Conservation (phyloP, 2,113 vertebrate genomes). For the Muntiacus muntjak region DNA sequence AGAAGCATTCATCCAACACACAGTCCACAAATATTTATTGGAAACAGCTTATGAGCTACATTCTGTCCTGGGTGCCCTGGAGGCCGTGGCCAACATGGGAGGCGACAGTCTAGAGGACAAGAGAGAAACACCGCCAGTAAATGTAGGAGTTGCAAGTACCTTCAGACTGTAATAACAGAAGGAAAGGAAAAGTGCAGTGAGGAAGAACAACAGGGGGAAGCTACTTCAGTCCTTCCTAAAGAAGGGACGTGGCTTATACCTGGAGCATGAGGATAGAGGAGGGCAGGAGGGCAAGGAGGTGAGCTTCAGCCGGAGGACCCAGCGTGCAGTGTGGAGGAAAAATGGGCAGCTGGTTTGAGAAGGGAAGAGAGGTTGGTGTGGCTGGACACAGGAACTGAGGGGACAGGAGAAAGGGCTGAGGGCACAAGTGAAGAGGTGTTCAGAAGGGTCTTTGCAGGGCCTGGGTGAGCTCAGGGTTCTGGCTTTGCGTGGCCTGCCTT, state of each 20-base stretch:
- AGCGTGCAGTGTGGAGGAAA: rapidly evolving
- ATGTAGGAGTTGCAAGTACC: neutral
- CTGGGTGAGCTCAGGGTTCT: neutral
- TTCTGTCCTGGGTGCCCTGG: neutral
- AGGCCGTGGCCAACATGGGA: neutral
- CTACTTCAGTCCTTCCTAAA: neutral
- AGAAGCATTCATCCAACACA: neutral
- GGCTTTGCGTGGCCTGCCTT: neutral
- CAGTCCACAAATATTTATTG: neutral
- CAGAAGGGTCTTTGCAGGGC: neutral
- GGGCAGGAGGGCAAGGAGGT: rapidly evolving
- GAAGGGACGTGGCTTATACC: neutral
- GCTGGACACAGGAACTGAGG: neutral
- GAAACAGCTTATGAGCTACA: neutral
- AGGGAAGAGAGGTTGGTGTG: neutral
- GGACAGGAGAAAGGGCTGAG: neutral
- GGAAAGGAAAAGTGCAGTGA: neutral
- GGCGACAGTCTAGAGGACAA: neutral
- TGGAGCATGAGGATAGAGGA: neutral
- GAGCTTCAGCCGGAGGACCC: neutral
- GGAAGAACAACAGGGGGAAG: neutral
- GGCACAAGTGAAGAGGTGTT: neutral
- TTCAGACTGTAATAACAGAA: neutral
- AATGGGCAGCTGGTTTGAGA: neutral
- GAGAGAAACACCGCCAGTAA: neutral